Evolutionary conservation across 2,888 invertebrate species (phyloP).

Genomic region (Thymelicus sylvestris): DNA sequence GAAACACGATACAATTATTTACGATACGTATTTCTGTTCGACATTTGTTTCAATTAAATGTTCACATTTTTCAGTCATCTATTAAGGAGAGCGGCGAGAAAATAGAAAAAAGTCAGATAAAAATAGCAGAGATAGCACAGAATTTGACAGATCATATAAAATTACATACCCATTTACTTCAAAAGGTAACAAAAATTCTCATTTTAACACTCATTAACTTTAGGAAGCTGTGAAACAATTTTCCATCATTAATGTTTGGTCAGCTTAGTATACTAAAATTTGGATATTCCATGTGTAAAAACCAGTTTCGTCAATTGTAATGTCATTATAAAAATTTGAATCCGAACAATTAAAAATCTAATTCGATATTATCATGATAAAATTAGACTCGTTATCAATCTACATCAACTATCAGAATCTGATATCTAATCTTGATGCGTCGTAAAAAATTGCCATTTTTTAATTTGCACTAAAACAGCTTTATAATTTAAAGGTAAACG

Average conservation of each 20-base stretch:
- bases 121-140: conserved; percentile 67
- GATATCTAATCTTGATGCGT: background rate
- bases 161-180: conserved; percentile 68
- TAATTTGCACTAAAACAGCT: background rate
- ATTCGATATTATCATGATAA: too few species aligned
- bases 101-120: conserved; percentile 69
- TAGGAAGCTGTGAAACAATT: too few species aligned
- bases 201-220: too few species aligned
- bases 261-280: too few species aligned
- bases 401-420: background rate
- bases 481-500: conserved; percentile 77
- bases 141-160: conserved; percentile 73
- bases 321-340: too few species aligned
- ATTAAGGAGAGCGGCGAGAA: conserved; percentile 74
- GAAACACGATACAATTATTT: background rate
- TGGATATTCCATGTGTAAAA: too few species aligned
- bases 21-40: background rate
- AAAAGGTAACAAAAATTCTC: conserved; percentile 63
- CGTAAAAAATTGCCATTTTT: too few species aligned
- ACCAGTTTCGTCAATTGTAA: too few species aligned
- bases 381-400: background rate
- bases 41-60: conserved; percentile 5
- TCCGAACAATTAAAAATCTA: too few species aligned
- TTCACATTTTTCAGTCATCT: conserved; percentile 63
- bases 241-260: too few species aligned